Evolutionary conservation across 2,888 invertebrate species (phyloP).

Genomic region (Heliconius hortense): DNA sequence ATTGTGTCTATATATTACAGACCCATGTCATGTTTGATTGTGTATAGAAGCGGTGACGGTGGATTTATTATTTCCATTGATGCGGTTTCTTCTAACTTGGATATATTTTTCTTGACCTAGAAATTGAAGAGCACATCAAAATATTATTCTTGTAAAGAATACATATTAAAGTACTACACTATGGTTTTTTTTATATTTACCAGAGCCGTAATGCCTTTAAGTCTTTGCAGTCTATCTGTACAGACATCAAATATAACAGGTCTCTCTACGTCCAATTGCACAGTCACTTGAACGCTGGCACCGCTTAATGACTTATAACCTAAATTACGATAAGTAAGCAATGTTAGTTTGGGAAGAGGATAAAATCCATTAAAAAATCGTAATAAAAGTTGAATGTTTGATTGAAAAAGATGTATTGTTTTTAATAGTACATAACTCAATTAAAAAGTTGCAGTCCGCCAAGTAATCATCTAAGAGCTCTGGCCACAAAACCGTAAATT

Average conservation of each 20-base stretch:
- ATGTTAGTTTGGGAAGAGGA: too few relatives aligned
- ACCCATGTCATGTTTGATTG: slow-evolving; percentile 34
- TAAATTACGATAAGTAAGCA: not conserved
- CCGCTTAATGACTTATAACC: slow-evolving; percentile 27
- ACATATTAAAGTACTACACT: slow-evolving; percentile 34
- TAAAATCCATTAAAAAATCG: too few relatives aligned
- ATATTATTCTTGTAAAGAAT: not conserved
- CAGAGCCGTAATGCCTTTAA: slow-evolving; percentile 51
- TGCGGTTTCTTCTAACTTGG: not conserved
- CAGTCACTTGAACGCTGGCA: slow-evolving; percentile 47
- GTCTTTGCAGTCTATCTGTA: slow-evolving; percentile 53
- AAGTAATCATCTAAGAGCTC: too few relatives aligned
- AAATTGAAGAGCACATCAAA: not conserved
- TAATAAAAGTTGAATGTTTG: too few relatives aligned
- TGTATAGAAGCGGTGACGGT: slow-evolving; percentile 27
- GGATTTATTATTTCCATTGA: not conserved
- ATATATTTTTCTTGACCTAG: slow-evolving; percentile 38
- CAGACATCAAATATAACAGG: slow-evolving; percentile 61
- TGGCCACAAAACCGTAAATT: too few relatives aligned
- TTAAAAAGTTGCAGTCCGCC: too few relatives aligned
- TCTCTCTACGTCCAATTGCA: slow-evolving; percentile 62
- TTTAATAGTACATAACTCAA: too few relatives aligned
- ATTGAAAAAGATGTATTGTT: too few relatives aligned
- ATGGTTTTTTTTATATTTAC: slow-evolving; percentile 42
- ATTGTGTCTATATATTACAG: slow-evolving; percentile 6